Evolutionary conservation across 2,888 invertebrate species (phyloP), one percentile per base, ranked within the genome.

Genomic region (Biston stratarius): DNA sequence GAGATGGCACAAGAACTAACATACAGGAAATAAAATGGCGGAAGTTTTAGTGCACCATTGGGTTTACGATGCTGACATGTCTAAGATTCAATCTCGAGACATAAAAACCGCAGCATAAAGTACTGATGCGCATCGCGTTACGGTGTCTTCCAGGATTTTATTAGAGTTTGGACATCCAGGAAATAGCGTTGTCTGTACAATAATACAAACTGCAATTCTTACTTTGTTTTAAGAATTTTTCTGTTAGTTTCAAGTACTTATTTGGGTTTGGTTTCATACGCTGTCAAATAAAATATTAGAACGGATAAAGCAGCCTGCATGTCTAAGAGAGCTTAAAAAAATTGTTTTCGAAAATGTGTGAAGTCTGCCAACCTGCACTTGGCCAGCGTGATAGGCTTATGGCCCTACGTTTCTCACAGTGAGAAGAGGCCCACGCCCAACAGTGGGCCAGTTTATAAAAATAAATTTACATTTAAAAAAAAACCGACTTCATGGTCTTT

Each of bases 71-170:
- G 65, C 61, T 56, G 64, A 65, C 60, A 48, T 49, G 48, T 55
- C 60, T 38, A 34, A 60, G 64, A 65, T 65, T 65, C 55, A 56
- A 65, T 65, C 64, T 65, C 34, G 40, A 55, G 24, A 61, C 61
- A 52, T 61, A 53, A 62, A 61, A 60, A 60, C 59, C 64, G 15
- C 53, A 53, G 48, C 42, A n/a, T 48, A 47, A 64, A 64, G 53
- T 59, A 59, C 15, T 38, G 58, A 58, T 61, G 58, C 48, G 36
- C 33, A 48, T 48, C 11, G 48, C 14, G n/a, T 34, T 47, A n/a
- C 45, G 6, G 15, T n/a, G 12, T 51, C 24, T 49, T 40, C 38
- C 0, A 38, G 40, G 49, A 38, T 5, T 49, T 49, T 49, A 59
- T 12, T 57, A 14, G 34, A 57, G 14, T 45, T 14, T 24, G 24